Percentiles rank a stretch among this genome's conserved stretches.
Evolutionary conservation across 2,888 invertebrate genomes (phyloP).

Genomic region (Drosophila sordidula): DNA sequence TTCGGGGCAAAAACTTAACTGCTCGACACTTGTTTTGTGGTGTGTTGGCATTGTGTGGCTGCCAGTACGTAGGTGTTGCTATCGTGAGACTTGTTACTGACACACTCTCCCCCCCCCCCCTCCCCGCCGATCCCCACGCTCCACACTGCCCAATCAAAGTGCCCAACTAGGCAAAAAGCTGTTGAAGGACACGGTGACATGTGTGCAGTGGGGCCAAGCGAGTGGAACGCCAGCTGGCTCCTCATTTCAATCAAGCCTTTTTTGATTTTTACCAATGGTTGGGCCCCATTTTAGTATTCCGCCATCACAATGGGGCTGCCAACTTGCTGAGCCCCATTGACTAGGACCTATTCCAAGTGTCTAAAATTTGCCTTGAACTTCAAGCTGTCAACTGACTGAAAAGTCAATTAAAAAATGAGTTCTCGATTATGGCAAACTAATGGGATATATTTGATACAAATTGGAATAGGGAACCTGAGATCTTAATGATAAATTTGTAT

Average conservation of each 20-base stretch:
- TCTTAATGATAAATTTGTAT: too few relatives aligned
- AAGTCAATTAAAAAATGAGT: neutral
- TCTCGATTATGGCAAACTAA: neutral
- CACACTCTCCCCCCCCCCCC: slow-evolving; percentile 6
- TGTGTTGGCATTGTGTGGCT: slow-evolving; percentile 69
- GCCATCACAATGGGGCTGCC: slow-evolving; percentile 2
- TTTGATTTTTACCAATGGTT: slow-evolving; percentile 33
- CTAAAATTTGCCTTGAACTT: neutral
- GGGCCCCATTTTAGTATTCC: slow-evolving; percentile 6
- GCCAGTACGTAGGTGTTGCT: slow-evolving; percentile 49
- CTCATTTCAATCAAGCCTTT: slow-evolving; percentile 56
- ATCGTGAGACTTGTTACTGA: slow-evolving; percentile 66
- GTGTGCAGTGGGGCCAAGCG: slow-evolving; percentile 38
- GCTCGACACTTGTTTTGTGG: slow-evolving; percentile 78
- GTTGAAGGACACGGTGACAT: slow-evolving; percentile 72
- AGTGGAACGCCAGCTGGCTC: slow-evolving; percentile 39
- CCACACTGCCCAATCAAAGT: slow-evolving; percentile 23
- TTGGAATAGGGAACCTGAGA: too few relatives aligned
- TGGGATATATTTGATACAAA: too few relatives aligned
- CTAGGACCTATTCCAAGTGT: neutral
- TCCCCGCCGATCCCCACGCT: neutral
- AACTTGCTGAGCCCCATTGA: slow-evolving; percentile 4
- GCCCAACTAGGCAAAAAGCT: slow-evolving; percentile 65
- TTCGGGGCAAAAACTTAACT: slow-evolving; percentile 73
- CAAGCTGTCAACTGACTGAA: neutral